These are phyloP conservation scores for Tuta absoluta DNA, from an alignment of 2,888 invertebrate genomes.

Conservation along the genomic window DNA sequence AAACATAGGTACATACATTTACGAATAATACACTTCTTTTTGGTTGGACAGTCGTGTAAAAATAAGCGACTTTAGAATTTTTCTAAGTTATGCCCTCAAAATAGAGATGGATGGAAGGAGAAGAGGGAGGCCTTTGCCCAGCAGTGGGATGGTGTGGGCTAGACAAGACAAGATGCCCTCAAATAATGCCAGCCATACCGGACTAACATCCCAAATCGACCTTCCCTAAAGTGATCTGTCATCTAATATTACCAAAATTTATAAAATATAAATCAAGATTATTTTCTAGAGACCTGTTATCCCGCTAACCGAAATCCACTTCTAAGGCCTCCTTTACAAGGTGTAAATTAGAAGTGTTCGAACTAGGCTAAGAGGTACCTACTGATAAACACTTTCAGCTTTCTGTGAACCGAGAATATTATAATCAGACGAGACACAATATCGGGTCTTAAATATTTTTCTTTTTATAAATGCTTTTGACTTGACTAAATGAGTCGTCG, in stretches of 20 bases:
- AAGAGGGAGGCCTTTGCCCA: too few species aligned
- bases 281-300: not conserved
- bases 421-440: not conserved
- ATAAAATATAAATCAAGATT: not conserved
- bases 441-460: not conserved
- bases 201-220: too few species aligned
- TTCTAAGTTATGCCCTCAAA: too few species aligned
- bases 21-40: too few species aligned
- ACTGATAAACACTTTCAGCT: constrained; percentile 4
- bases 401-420: constrained; percentile 3
- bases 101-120: too few species aligned
- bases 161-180: too few species aligned
- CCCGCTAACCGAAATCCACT: not conserved
- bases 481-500: too few species aligned
- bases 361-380: not conserved
- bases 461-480: not conserved
- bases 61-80: too few species aligned
- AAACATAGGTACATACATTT: too few species aligned
- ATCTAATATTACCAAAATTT: not conserved
- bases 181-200: too few species aligned
- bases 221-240: not conserved
- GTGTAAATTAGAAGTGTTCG: not conserved
- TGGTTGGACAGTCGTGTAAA: too few species aligned
- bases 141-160: too few species aligned
- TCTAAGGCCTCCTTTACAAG: not conserved